Percentiles rank a stretch among this genome's conserved stretches.
Evolutionary conservation across 2,113 vertebrate species (phyloP).

Genomic region (Chaenocephalus aceratus): DNA sequence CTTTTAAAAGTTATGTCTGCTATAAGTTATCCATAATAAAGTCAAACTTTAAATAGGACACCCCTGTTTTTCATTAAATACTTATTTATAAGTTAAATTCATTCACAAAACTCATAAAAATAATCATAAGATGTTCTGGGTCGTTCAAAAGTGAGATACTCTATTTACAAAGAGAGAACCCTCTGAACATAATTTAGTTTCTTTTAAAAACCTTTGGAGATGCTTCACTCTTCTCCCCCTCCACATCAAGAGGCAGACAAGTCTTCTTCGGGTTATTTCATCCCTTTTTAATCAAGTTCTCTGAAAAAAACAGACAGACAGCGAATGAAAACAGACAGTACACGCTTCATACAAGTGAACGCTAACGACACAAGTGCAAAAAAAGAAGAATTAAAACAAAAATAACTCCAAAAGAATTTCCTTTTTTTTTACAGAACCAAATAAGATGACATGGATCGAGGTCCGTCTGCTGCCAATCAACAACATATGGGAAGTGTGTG

Average conservation of each 20-base stretch:
- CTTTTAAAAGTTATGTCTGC: not conserved
- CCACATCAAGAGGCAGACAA: constrained; percentile 43
- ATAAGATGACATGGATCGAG: constrained; percentile 18
- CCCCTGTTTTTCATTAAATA: too few species aligned
- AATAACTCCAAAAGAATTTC: not conserved
- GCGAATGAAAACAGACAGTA: constrained; percentile 68
- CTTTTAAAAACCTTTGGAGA: too few species aligned
- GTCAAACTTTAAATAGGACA: too few species aligned
- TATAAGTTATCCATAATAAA: not conserved
- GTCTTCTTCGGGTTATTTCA: constrained; percentile 46
- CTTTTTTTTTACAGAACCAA: constrained; percentile 41
- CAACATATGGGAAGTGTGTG: not conserved
- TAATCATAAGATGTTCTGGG: not conserved
- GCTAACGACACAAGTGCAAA: constrained; percentile 79
- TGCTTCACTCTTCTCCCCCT: not conserved
- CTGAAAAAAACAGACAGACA: constrained; percentile 55
- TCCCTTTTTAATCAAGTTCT: constrained; percentile 76
- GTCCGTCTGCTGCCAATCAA: not conserved
- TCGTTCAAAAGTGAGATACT: not conserved
- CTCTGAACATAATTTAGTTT: not conserved
- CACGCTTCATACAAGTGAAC: constrained; percentile 68
- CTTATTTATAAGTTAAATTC: not conserved
- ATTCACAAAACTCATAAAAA: not conserved
- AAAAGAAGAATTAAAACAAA: constrained; percentile 45
- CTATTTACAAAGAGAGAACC: not conserved